A percentile compares a stretch with the other conserved stretches of the same genome.
Conservation (phyloP, 2,888 invertebrate genomes). For the Erebia aethiops region DNA sequence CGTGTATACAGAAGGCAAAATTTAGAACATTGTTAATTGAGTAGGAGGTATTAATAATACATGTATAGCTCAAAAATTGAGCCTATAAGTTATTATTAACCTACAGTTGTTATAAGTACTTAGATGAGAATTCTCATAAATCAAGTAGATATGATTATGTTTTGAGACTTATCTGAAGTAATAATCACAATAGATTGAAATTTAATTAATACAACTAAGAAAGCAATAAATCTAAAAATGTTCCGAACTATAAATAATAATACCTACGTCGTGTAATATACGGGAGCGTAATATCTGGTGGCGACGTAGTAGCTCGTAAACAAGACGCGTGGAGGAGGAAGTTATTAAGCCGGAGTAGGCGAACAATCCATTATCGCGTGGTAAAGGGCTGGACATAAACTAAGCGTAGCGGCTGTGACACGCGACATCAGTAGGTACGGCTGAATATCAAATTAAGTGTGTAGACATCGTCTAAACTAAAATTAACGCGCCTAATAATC, state of each 20-base stretch:
- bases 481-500: too few relatives aligned
- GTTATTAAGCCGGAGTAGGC: constrained; percentile 42
- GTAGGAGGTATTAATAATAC: too few relatives aligned
- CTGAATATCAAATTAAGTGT: too few relatives aligned
- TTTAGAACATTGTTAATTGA: too few relatives aligned
- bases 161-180: background rate
- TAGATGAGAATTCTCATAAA: background rate
- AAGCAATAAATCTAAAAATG: constrained; percentile 12
- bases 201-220: constrained; percentile 8
- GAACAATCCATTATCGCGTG: constrained; percentile 58
- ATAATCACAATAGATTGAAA: background rate
- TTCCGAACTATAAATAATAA: constrained; percentile 27
- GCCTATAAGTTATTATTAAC: too few relatives aligned
- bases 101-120: too few relatives aligned
- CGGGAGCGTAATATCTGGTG: constrained; percentile 36
- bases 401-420: background rate
- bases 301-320: constrained; percentile 35
- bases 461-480: too few relatives aligned
- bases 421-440: background rate
- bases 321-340: constrained; percentile 40
- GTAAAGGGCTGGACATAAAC: background rate
- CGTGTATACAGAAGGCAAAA: too few relatives aligned
- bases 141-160: background rate
- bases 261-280: constrained; percentile 29
- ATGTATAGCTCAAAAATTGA: too few relatives aligned